phyloP scores from a whole-genome alignment of 2,797 vertebrate species.

The Sebastes hubbsi region DNA sequence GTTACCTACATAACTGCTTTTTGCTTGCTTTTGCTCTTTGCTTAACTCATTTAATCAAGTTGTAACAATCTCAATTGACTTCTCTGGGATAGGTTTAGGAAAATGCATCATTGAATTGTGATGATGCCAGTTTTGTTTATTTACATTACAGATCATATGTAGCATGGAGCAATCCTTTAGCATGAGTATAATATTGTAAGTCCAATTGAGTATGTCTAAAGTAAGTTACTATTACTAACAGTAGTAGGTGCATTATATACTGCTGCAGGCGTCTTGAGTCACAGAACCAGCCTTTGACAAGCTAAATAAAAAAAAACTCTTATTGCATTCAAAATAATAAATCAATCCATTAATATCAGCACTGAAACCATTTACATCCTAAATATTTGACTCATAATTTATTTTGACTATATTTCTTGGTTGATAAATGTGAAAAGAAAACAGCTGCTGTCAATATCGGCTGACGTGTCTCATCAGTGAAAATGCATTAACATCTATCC shows the following conservation, averaged over 20 bases:
- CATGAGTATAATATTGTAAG: background rate
- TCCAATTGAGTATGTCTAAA: background rate
- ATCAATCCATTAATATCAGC: conserved; percentile 7
- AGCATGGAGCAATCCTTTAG: background rate
- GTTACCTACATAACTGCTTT: no score
- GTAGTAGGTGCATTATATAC: background rate
- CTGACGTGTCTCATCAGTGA: conserved; percentile 22
- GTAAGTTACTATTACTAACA: background rate
- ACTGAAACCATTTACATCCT: background rate
- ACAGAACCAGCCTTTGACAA: background rate
- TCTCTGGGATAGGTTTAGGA: background rate
- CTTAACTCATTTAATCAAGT: background rate
- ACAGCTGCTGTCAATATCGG: background rate
- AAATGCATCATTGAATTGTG: background rate
- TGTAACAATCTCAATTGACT: background rate
- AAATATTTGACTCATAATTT: conserved; percentile 6
- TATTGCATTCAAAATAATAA: background rate
- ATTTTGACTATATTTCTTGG: conserved; percentile 5
- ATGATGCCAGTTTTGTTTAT: no score
- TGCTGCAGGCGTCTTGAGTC: background rate
- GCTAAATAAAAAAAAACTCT: conserved; percentile 12
- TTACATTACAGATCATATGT: no score
- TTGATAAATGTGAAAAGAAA: conserved; percentile 8
- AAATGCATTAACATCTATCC: conserved; percentile 18
- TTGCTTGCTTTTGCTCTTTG: no score